A percentile compares a stretch with the other conserved stretches of the same genome.
Conservation (phyloP, 1,140 invertebrate genomes). For the Tachypleus tridentatus region DNA sequence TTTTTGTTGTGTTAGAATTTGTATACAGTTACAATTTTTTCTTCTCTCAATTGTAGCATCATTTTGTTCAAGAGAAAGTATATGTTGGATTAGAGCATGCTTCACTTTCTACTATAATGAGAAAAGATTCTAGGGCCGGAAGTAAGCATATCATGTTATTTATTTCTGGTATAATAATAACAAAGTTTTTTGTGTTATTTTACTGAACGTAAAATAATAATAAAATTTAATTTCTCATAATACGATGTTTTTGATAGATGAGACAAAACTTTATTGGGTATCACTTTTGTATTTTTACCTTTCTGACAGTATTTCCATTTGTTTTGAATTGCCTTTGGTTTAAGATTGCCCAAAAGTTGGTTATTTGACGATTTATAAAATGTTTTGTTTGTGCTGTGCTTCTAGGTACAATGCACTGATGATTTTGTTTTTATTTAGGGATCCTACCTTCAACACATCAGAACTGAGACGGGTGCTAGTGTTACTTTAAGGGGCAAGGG, state of each 20-base stretch:
- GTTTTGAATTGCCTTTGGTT: too few species aligned
- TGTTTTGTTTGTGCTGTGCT: too few species aligned
- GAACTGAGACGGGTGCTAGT: constrained; percentile 58
- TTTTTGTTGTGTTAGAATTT: not conserved
- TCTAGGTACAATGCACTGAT: too few species aligned
- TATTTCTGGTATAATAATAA: not conserved
- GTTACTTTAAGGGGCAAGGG: constrained; percentile 56
- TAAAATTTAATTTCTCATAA: too few species aligned
- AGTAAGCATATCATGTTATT: constrained; percentile 26
- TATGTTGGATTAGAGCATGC: constrained; percentile 63
- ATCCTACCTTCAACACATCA: constrained; percentile 60
- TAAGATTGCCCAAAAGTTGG: too few species aligned
- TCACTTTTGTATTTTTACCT: too few species aligned
- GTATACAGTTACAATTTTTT: constrained; percentile 33
- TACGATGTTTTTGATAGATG: too few species aligned
- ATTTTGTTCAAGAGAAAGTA: constrained; percentile 51
- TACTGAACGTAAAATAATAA: too few species aligned
- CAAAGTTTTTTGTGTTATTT: too few species aligned
- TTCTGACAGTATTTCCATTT: too few species aligned
- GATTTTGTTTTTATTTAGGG: constrained; percentile 36
- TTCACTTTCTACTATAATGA: constrained; percentile 56
- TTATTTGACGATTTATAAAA: too few species aligned
- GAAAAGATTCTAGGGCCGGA: constrained; percentile 51
- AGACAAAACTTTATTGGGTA: too few species aligned
- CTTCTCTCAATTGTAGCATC: constrained; percentile 30